A percentile compares a stretch with the other conserved stretches of the same genome.
These are phyloP conservation scores for Camponotus pennsylvanicus DNA, from an alignment of 1,140 invertebrate species.

Conservation along the genomic window DNA sequence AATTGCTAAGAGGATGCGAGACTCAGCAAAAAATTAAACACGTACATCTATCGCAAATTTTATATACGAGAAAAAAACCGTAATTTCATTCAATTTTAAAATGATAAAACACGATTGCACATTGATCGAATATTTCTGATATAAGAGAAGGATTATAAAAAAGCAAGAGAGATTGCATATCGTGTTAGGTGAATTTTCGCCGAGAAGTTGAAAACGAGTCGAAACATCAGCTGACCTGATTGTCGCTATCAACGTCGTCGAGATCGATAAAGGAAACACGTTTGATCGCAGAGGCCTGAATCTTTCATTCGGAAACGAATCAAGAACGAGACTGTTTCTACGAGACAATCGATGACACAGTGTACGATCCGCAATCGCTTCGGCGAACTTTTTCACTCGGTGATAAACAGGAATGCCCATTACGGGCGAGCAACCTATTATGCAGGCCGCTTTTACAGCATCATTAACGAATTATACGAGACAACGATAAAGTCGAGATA, in stretches of 20 bases:
- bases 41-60: not conserved
- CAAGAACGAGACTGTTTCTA: not conserved
- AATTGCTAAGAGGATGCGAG: not conserved
- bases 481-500: conserved; percentile 81
- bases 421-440: conserved; percentile 68
- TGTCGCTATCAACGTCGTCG: not conserved
- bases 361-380: conserved; percentile 14
- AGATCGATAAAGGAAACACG: conserved; percentile 22
- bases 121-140: not conserved
- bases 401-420: conserved; percentile 50
- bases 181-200: not conserved
- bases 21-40: not conserved
- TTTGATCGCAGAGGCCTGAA: not conserved
- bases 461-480: conserved; percentile 82
- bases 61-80: not conserved
- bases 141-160: not conserved
- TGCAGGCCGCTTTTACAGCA: conserved; percentile 78
- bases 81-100: not conserved
- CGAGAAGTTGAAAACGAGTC: not conserved
- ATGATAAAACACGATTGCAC: not conserved
- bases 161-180: not conserved
- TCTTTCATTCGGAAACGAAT: not conserved
- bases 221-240: not conserved
- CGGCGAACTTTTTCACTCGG: not conserved
- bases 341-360: conserved; percentile 1